Evolutionary conservation across 2,797 vertebrate species (phyloP), one percentile per base, ranked within the genome.

Genomic region (Enteromius argenteus): DNA sequence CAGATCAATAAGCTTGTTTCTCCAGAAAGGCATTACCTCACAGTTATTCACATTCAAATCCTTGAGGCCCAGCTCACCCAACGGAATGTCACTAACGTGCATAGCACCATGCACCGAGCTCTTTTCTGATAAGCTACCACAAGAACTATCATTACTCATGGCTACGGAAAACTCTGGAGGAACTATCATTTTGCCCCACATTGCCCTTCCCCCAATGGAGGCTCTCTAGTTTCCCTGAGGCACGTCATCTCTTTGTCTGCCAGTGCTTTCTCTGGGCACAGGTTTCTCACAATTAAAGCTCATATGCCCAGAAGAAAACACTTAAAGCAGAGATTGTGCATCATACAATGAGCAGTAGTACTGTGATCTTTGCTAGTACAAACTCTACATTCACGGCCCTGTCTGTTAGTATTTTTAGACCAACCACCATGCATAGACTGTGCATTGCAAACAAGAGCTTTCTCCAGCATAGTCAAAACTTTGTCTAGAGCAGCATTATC

Each of bases 381-480:
- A 17, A 80, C 79, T 58, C 23, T 80, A 23, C 46, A 69, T 23
- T 56, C n/a, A 32, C 66, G 15, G 11, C n/a, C 1, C 13, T 23
- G 6, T 27, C 17, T 44, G 23, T 15, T n/a, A 19, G 51, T 0
- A 21, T 37, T 27, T 21, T 60, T 81, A 4, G 68, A 2, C 5
- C 14, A 27, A 21, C 37, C 9, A 32, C 19, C 14, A 8, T 27
- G 4, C 10, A 42, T 30, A 13, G 69, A 74, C 39, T 82, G 80
- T 2, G 69, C 4, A 46, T 64, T 62, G 27, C 53, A 46, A 19
- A 73, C 60, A 21, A 64, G 23, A 49, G 80, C 37, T 9, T 32
- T 64, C 19, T 75, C 81, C 39, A 82, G 51, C 80, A 82, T 82
- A 19, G 9, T 44, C 37, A 82, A 19, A 8, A 74, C 69, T 37